A percentile compares a stretch with the other conserved stretches of the same genome.
Conservation (phyloP, 2,797 vertebrate genomes). For the Falco cherrug region DNA sequence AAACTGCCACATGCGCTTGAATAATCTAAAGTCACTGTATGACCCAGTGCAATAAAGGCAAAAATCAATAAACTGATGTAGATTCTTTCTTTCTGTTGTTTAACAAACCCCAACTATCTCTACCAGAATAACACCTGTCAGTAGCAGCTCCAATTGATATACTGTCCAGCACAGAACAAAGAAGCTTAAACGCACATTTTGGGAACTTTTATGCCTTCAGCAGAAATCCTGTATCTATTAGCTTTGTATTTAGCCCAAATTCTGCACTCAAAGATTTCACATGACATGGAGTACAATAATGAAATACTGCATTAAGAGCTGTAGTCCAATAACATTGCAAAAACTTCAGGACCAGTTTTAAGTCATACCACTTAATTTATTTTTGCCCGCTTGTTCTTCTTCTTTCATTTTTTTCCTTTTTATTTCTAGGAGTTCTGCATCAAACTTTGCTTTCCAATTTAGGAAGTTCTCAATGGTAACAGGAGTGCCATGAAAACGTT, state of each 20-base stretch:
- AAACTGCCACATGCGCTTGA: background rate
- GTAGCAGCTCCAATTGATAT: background rate
- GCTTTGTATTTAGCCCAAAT: background rate
- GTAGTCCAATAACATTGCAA: background rate
- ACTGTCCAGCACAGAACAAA: background rate
- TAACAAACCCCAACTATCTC: background rate
- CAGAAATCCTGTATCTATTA: background rate
- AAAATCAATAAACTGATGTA: background rate
- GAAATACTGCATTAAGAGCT: background rate
- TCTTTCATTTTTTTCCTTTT: constrained; percentile 92
- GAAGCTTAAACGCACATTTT: background rate
- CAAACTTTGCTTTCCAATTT: constrained; percentile 93
- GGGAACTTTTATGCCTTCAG: background rate
- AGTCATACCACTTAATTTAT: constrained; percentile 89
- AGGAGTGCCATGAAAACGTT: constrained; percentile 94
- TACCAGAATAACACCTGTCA: background rate
- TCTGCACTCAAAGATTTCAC: background rate
- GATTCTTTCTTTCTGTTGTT: background rate
- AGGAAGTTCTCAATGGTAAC: constrained; percentile 98
- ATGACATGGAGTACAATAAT: background rate
- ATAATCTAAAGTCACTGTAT: background rate
- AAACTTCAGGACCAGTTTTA: background rate
- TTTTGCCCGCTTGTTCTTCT: constrained; percentile 90
- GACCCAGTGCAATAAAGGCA: background rate
- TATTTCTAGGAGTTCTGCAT: constrained; percentile 87